phyloP scores from a whole-genome alignment of 2,797 vertebrate genomes.

The Pseudotriccus pelzelni region DNA sequence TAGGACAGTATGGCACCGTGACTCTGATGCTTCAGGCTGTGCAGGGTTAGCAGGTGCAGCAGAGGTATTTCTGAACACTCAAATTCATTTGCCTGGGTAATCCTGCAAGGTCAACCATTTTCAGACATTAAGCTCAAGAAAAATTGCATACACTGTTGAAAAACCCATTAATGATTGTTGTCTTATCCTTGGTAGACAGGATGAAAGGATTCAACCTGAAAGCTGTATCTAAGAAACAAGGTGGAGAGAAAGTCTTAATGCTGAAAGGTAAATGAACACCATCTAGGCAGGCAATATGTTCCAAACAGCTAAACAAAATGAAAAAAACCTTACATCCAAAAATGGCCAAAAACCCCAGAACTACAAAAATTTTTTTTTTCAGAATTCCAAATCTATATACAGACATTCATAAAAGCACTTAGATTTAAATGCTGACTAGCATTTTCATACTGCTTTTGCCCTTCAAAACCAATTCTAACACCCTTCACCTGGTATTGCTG shows the following conservation, averaged over 20 bases:
- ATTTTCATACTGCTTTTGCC: neutral
- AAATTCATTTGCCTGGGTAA: neutral
- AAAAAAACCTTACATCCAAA: rapidly evolving
- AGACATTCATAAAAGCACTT: neutral
- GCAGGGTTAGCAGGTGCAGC: neutral
- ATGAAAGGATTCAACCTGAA: neutral
- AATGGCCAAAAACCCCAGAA: neutral
- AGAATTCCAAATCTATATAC: neutral
- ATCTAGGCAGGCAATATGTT: neutral
- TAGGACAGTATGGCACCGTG: rapidly evolving
- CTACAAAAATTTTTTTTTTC: neutral
- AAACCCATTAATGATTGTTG: neutral
- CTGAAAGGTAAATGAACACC: neutral
- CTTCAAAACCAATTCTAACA: neutral
- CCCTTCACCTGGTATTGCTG: neutral
- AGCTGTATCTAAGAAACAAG: neutral
- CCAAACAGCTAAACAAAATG: neutral
- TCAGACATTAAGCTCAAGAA: neutral
- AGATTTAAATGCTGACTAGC: neutral
- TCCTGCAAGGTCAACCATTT: neutral
- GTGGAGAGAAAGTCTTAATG: neutral
- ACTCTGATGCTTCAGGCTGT: neutral
- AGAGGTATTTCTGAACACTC: neutral
- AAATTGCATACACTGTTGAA: neutral
- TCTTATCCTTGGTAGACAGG: neutral